Evolutionary conservation across 2,113 vertebrate species (phyloP), one percentile per base, ranked within the genome.

Genomic region (Spermophilus dauricus): DNA sequence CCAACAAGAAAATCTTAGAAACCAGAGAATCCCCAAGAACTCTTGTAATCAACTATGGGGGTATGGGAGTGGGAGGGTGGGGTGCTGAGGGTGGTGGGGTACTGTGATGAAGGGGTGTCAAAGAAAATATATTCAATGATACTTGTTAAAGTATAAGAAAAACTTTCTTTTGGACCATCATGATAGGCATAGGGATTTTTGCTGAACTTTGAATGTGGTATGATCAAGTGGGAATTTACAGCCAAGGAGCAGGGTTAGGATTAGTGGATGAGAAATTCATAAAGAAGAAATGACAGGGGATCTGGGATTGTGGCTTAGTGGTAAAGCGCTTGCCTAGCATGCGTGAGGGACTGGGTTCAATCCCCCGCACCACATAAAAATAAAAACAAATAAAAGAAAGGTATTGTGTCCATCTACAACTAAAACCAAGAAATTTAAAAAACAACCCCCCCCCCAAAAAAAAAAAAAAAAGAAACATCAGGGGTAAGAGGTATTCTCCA

Each of bases 11-110:
- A 87, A 58, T 77, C 1, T 16, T 32, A 9, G 67, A 30, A 73
- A 16, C 26, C 4, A 8, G 0, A 3, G 26, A 39, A 42, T 16
- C 9, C 1, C 4, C 37, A 69, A 39, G 22, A 28, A 10, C 0
- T 39, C 13, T 9, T 22, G 37, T 5, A 53, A 8, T 32, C 9
- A 16, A 51, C 1, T 73, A 48, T 20, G 1, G 11, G 20, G 37
- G n/a, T 6, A 0, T 9, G 48, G 37, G 22, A 51, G 1, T 58
- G 18, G 8, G 18, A 20, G 22, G 42, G 1, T 58, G 18, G 8
- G 18, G 13, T 17, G 9, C 42, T 53, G 34, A 51, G n/a, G 34
- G 1, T 10, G 14, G 56, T 53, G 42, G 11, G 13, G 18, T 61
- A 8, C 42, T 10, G 24, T 20, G 39, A 78, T 4, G 39, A 34